Evolutionary conservation across 2,888 invertebrate species (phyloP).

Genomic region (Pherbina coryleti): DNA sequence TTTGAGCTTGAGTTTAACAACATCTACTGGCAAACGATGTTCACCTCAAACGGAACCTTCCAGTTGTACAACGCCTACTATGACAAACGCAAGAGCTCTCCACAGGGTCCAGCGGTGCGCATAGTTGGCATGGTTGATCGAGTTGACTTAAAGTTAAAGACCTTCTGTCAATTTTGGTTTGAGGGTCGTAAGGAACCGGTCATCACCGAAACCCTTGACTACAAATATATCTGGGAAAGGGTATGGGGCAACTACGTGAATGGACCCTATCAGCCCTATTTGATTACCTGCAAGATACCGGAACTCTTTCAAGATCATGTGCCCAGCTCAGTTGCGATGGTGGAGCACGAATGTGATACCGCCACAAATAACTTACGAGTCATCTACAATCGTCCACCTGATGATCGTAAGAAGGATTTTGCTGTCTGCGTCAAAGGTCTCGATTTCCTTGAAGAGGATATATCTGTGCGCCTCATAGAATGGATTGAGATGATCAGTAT

Average conservation of each 20-base stretch:
- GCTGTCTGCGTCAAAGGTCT: constrained; percentile 93
- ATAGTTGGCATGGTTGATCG: constrained; percentile 88
- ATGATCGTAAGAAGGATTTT: constrained; percentile 74
- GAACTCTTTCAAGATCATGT: constrained; percentile 75
- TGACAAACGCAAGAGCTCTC: constrained; percentile 80
- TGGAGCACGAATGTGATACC: constrained; percentile 83
- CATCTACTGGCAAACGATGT: constrained; percentile 88
- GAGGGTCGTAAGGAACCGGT: constrained; percentile 82
- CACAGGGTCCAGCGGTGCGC: constrained; percentile 83
- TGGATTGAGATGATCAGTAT: constrained; percentile 88
- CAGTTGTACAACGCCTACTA: constrained; percentile 89
- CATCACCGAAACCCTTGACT: constrained; percentile 82
- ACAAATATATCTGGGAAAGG: constrained; percentile 90
- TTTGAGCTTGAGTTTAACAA: constrained; percentile 91
- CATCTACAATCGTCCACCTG: constrained; percentile 78
- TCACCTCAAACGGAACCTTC: constrained; percentile 83
- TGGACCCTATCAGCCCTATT: constrained; percentile 87
- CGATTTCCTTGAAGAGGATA: constrained; percentile 89
- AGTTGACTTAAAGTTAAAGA: constrained; percentile 74
- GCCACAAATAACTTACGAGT: constrained; percentile 85
- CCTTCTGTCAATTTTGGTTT: constrained; percentile 90
- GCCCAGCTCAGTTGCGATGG: constrained; percentile 86
- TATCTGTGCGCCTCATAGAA: constrained; percentile 87
- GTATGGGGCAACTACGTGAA: constrained; percentile 93
- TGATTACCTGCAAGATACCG: constrained; percentile 87